A percentile compares a stretch with the other conserved stretches of the same genome.
phyloP scores from a whole-genome alignment of 2,113 vertebrate genomes.

The Mus pahari region DNA sequence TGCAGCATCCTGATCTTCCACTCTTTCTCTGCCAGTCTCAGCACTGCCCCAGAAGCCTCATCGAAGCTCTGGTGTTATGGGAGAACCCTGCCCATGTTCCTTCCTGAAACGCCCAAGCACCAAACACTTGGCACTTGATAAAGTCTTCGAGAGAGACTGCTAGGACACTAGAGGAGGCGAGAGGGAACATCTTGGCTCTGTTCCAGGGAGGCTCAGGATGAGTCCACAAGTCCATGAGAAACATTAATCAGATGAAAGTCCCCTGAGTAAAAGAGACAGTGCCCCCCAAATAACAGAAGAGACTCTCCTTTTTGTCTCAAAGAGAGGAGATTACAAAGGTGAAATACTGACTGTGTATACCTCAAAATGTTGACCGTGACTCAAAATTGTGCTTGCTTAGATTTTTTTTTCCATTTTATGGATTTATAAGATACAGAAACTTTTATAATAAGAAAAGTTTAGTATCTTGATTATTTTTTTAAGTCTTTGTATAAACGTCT shows the following conservation, averaged over 20 bases:
- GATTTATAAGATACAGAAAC: background rate
- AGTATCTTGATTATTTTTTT: background rate
- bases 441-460: background rate
- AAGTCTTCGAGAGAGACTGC: background rate
- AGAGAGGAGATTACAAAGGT: background rate
- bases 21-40: background rate
- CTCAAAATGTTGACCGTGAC: background rate
- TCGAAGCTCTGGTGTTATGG: background rate
- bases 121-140: background rate
- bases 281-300: constrained; percentile 8
- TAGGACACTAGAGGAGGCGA: background rate
- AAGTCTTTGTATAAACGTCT: background rate
- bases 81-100: background rate
- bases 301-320: background rate
- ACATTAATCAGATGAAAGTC: background rate
- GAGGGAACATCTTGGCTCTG: background rate
- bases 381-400: background rate
- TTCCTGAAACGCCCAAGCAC: background rate
- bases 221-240: background rate
- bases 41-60: background rate
- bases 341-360: background rate
- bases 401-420: constrained; percentile 27
- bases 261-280: background rate
- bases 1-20: background rate
- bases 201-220: background rate